Evolutionary conservation across 2,113 vertebrate species (phyloP).

Genomic region (Leptodactylus fuscus): DNA sequence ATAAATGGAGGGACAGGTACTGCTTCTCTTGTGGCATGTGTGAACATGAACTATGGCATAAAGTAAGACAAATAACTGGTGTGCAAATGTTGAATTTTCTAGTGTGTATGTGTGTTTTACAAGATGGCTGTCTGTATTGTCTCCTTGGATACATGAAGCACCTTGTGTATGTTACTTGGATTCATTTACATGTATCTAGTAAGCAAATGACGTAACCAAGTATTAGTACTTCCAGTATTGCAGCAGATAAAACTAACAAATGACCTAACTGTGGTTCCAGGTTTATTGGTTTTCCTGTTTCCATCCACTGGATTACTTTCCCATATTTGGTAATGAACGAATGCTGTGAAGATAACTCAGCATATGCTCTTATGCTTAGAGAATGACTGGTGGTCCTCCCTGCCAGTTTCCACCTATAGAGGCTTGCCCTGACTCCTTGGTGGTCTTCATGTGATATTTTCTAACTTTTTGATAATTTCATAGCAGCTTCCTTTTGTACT

Average conservation of each 20-base stretch:
- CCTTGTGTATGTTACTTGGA: background rate
- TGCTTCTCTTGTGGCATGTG: too few species aligned
- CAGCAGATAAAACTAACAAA: background rate
- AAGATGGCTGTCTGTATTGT: background rate
- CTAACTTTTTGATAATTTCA: too few species aligned
- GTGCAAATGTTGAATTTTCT: too few species aligned
- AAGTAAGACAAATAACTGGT: too few species aligned
- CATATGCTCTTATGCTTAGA: background rate
- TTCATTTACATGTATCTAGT: background rate
- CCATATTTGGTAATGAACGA: background rate
- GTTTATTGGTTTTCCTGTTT: background rate
- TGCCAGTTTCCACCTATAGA: too few species aligned
- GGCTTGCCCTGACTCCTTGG: background rate
- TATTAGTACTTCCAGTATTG: background rate
- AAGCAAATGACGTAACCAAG: background rate
- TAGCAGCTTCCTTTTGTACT: too few species aligned
- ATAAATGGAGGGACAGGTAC: too few species aligned
- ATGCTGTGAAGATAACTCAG: background rate
- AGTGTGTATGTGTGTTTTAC: too few species aligned
- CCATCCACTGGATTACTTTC: background rate
- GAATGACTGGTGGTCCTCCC: too few species aligned
- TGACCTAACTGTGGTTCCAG: background rate
- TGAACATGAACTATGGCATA: too few species aligned
- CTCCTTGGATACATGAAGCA: background rate
- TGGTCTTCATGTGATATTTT: background rate